Base-by-base conservation (phyloP, 2,888 invertebrate genomes). In the Cremastobaeus sp. region DNA sequence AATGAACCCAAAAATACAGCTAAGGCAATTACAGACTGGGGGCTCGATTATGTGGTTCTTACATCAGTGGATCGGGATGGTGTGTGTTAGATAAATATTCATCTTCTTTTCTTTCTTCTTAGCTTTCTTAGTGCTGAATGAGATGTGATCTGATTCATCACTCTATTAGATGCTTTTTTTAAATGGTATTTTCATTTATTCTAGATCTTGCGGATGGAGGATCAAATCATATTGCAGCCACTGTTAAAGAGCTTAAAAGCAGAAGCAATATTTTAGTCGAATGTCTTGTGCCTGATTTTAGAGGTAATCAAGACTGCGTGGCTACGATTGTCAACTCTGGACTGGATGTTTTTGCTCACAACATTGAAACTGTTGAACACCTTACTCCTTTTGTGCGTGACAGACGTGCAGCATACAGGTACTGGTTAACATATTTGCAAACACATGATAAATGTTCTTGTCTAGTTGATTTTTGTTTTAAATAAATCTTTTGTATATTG, bases 61-160 rank as follows among this genome's bases (percentile, higher is more conserved):
- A 99, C 99, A 0, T 98, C 98, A 1, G 99, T 99, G 0, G 99
- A 99, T 86, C 92, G 99, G 83, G 98, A 98, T 89, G 98, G 97
- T 96, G 82, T 83, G 80, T 45, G 39, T 28, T 8, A 37, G 69
- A 3, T 48, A 39, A 12, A 41, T n/a, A 18, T 32, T 32, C 20
- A 48, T 12, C 1, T 15, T 32, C 18, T 28, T 17, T 9, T 30
- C 6, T n/a, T 39, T 11, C 3, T 6, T 25, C 25, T 6, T 25
- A 25, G 8, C 4, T 25, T 5, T 25, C 8, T 25, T 5, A 25
- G 8, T 3, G 8, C 25, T n/a, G n/a, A n/a, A n/a, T n/a, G n/a
- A n/a, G n/a, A n/a, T n/a, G n/a, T n/a, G n/a, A n/a, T n/a, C n/a
- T n/a, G n/a, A n/a, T n/a, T n/a, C n/a, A n/a, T n/a, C n/a, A n/a